phyloP scores from a whole-genome alignment of 2,113 vertebrate genomes.

The Microtus pennsylvanicus region DNA sequence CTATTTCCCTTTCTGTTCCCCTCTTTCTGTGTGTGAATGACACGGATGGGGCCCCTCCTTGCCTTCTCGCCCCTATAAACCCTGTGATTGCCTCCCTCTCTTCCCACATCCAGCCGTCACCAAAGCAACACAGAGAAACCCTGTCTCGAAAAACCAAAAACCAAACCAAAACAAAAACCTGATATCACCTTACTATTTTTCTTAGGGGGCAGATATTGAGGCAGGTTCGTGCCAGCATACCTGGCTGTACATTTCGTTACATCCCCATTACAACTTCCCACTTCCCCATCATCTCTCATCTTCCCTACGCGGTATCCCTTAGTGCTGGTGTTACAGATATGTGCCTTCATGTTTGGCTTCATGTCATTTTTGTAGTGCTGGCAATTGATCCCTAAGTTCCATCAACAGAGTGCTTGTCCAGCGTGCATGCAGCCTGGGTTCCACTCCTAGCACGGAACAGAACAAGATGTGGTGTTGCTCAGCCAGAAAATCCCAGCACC shows the following conservation, averaged over 20 bases:
- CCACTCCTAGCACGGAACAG: not conserved
- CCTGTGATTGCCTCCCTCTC: not conserved
- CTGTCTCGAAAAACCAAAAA: too few relatives aligned
- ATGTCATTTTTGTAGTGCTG: not conserved
- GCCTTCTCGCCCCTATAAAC: not conserved
- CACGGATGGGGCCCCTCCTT: not conserved
- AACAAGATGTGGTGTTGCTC: not conserved
- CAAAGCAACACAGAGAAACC: too few relatives aligned
- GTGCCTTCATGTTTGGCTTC: not conserved
- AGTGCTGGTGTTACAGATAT: not conserved
- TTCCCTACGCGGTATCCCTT: not conserved
- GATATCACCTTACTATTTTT: not conserved
- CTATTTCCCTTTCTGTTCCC: not conserved
- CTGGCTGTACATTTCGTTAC: not conserved
- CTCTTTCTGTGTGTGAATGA: not conserved
- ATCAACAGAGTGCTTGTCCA: not conserved
- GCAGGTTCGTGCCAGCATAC: too few relatives aligned
- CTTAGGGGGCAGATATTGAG: not conserved
- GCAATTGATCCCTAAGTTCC: not conserved
- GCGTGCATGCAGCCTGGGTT: not conserved
- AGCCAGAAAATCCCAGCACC: not conserved
- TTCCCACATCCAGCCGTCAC: not conserved
- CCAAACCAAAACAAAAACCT: not conserved
- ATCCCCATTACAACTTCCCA: not conserved
- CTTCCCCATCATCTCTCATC: not conserved